These are phyloP conservation scores for Acronicta psi DNA, from an alignment of 2,888 invertebrate species.

Conservation along the genomic window DNA sequence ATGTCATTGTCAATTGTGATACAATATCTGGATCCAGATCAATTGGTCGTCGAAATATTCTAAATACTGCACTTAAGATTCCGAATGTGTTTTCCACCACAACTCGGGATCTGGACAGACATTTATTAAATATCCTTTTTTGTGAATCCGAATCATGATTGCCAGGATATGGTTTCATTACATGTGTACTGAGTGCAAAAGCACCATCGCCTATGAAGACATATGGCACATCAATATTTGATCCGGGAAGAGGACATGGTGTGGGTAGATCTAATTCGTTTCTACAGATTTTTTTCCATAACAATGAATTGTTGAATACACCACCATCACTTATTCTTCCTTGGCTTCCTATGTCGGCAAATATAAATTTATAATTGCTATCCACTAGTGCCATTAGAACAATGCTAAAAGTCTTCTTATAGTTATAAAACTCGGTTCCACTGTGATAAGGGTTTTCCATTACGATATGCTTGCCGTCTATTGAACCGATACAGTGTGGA, in stretches of 20 bases:
- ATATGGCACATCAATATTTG: constrained; percentile 50
- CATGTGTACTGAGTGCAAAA: constrained; percentile 5
- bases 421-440: constrained; percentile 49
- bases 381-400: constrained; percentile 61
- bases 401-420: constrained; percentile 55
- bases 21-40: constrained; percentile 3
- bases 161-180: too few species aligned
- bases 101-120: constrained; percentile 8
- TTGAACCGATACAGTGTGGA: constrained; percentile 46
- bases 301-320: constrained; percentile 38
- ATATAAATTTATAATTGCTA: constrained; percentile 59
- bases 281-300: constrained; percentile 49
- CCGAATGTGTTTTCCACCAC: constrained; percentile 11
- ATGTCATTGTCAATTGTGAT: constrained; percentile 5
- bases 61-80: constrained; percentile 10
- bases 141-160: constrained; percentile 4
- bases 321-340: too few species aligned
- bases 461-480: constrained; percentile 59
- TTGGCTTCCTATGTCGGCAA: constrained; percentile 53
- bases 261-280: constrained; percentile 51
- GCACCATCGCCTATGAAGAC: constrained; percentile 16
- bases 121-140: constrained; percentile 14
- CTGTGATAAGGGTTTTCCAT: constrained; percentile 49
- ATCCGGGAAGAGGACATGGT: too few species aligned
- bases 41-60: constrained; percentile 14